Evolutionary conservation across 1,140 invertebrate genomes (phyloP), one percentile per base, ranked within the genome.

Genomic region (Drosophila auraria): DNA sequence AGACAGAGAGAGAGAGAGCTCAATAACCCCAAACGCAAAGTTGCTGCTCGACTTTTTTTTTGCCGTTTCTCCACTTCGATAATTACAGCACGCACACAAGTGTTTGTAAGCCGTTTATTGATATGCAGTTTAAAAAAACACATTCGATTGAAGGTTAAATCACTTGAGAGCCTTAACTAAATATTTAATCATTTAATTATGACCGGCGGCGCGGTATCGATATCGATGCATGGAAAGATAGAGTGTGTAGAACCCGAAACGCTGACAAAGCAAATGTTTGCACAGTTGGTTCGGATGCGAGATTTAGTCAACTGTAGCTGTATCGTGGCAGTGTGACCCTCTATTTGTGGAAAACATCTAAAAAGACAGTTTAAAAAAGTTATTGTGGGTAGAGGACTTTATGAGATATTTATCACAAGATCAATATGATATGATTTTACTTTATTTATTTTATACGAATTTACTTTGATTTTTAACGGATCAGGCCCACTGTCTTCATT

Each of bases 131-230:
- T 17, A 51, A 71, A 70, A 63, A 17, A 44, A 57, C 23, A 11
- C 20, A 30, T 33, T 40, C 36, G 36, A 47, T 57, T 71, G 69
- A 72, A 72, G 69, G 69, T 71, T 71, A 72, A 72, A 49, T 71
- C 42, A 56, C 42, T 57, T 58, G 30, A 38, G 57, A 72, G 50
- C 11, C 38, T 17, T 49, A 72, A 57, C 33, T 58, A 38, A 72
- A 72, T 72, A 72, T 72, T 71, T 71, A 71, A 71, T 49, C 69
- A 71, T 58, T 57, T 59, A 72, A 72, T 72, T 71, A 72, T 72
- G 53, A 72, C 69, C 51, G 9, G 25, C 23, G 27, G 36, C 7
- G 25, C 25, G 11, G 27, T 63, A 27, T 53, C 66, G 36, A 20
- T 42, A 68, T 68, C 15, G 36, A 36, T 49, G 33, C 27, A 14